These are phyloP conservation scores for Scaptomyza montana DNA, from an alignment of 1,140 invertebrate genomes.

Conservation along the genomic window DNA sequence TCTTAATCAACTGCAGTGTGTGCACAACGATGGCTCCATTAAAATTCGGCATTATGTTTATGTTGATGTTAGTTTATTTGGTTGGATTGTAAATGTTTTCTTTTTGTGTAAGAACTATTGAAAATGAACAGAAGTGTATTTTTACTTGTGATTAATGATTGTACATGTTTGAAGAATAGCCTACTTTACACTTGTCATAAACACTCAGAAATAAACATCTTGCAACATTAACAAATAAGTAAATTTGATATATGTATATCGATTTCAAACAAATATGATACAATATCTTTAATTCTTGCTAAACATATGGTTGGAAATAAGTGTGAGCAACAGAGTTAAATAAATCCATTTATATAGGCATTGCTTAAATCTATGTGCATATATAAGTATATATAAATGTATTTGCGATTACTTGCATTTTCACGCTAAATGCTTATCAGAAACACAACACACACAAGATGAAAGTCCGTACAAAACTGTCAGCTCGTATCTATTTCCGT, in stretches of 20 bases:
- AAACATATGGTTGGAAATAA: background rate
- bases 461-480: background rate
- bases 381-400: no score
- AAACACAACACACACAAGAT: background rate
- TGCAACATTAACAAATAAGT: no score
- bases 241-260: background rate
- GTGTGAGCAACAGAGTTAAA: no score
- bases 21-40: conserved; percentile 70
- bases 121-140: conserved; percentile 2
- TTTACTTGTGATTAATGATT: background rate
- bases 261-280: background rate
- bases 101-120: conserved; percentile 10
- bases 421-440: background rate
- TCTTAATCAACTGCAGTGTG: conserved; percentile 47
- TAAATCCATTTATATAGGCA: no score
- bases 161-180: background rate
- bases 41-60: conserved; percentile 58
- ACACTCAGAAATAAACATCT: no score
- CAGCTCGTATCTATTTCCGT: conserved; percentile 7
- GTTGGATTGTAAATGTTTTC: background rate
- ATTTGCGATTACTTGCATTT: background rate
- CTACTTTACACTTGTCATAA: background rate
- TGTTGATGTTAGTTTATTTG: no score
- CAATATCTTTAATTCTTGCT: background rate
- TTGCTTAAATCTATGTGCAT: no score